A percentile compares a stretch with the other conserved stretches of the same genome.
phyloP scores from a whole-genome alignment of 2,797 vertebrate species.

The Pogoniulus pusillus region DNA sequence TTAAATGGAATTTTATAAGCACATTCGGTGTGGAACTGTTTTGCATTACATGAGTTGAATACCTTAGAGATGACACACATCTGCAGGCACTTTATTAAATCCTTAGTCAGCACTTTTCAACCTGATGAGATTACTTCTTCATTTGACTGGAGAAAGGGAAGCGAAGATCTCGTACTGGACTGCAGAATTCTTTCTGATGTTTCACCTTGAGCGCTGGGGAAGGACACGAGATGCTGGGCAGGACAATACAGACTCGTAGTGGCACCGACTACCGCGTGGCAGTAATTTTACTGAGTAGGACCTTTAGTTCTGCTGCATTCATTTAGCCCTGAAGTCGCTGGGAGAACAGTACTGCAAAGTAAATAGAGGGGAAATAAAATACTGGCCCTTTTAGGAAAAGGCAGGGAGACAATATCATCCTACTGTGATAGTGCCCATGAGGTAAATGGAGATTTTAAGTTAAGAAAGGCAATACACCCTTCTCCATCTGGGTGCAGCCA shows the following conservation, averaged over 20 bases:
- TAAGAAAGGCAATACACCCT: slow-evolving; percentile 50
- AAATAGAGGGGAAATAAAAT: slow-evolving; percentile 67
- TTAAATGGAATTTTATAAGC: slow-evolving; percentile 86
- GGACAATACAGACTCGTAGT: not conserved
- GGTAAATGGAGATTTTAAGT: slow-evolving; percentile 62
- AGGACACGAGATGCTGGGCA: slow-evolving; percentile 65
- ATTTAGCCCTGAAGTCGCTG: slow-evolving; percentile 23
- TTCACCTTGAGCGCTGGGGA: slow-evolving; percentile 79
- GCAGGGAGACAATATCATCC: slow-evolving; percentile 37
- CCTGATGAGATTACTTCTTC: slow-evolving; percentile 93
- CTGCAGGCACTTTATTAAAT: slow-evolving; percentile 90
- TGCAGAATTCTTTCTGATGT: slow-evolving; percentile 82
- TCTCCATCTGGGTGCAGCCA: not conserved
- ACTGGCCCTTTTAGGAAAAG: slow-evolving; percentile 63
- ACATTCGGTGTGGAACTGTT: slow-evolving; percentile 83
- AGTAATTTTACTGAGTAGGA: slow-evolving; percentile 41
- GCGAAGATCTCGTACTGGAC: slow-evolving; percentile 80
- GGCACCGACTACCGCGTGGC: not conserved
- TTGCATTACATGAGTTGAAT: slow-evolving; percentile 94
- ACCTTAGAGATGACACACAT: slow-evolving; percentile 91
- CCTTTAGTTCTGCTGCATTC: slow-evolving; percentile 52
- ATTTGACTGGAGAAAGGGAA: slow-evolving; percentile 88
- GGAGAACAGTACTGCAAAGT: slow-evolving; percentile 20
- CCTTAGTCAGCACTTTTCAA: slow-evolving; percentile 90
- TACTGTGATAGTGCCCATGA: slow-evolving; percentile 8